phyloP scores from a whole-genome alignment of 2,888 invertebrate genomes.

The Luperina testacea region DNA sequence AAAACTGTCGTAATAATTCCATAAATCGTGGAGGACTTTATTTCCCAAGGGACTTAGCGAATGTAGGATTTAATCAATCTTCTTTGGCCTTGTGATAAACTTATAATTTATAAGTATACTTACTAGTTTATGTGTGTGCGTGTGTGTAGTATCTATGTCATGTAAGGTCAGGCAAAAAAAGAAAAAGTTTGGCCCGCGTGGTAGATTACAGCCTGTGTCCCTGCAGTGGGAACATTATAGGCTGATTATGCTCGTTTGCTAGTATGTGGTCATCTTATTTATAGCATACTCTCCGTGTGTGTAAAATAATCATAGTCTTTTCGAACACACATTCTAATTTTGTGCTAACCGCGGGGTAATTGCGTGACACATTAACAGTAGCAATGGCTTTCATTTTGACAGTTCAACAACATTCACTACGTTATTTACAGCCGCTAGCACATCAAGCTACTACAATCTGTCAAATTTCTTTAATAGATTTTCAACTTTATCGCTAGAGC shows the following conservation, averaged over 20 bases:
- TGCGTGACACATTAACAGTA: neutral
- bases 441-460: too few species aligned
- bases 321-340: neutral
- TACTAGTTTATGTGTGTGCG: too few species aligned
- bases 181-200: neutral
- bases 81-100: conserved; percentile 25
- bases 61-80: conserved; percentile 26
- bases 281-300: neutral
- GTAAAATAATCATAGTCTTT: neutral
- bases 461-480: too few species aligned
- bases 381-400: neutral
- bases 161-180: neutral
- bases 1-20: neutral
- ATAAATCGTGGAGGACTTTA: conserved; percentile 28
- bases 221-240: neutral
- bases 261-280: neutral
- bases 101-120: neutral
- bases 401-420: neutral
- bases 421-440: too few species aligned
- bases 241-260: neutral
- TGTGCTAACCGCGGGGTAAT: neutral
- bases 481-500: too few species aligned
- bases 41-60: conserved; percentile 19
- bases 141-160: neutral
- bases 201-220: neutral